These are phyloP conservation scores for Tychaedon coryphoeus DNA, from an alignment of 2,113 vertebrate genomes.

Conservation along the genomic window DNA sequence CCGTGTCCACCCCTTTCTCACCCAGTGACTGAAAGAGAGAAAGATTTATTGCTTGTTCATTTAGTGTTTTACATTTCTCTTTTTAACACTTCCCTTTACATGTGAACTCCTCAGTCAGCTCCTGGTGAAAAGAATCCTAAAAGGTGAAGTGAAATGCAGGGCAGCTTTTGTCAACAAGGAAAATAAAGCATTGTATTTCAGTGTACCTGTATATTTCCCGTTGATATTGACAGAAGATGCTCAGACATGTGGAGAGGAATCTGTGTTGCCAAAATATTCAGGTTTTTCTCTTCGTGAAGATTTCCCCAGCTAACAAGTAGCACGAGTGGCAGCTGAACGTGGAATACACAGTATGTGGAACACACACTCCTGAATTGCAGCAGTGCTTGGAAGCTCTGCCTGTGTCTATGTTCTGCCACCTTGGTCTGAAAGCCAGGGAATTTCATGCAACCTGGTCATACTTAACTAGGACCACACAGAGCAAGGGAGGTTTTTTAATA, in stretches of 20 bases:
- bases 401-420: neutral
- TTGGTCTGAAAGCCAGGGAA: neutral
- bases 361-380: neutral
- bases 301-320: neutral
- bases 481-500: slow-evolving; percentile 11
- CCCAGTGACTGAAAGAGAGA: neutral
- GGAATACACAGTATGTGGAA: neutral
- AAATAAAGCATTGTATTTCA: neutral
- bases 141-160: neutral
- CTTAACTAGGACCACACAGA: slow-evolving; percentile 52
- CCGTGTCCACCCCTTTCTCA: neutral
- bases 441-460: neutral
- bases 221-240: neutral
- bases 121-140: neutral
- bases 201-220: neutral
- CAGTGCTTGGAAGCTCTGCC: neutral
- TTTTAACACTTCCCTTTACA: neutral
- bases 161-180: neutral
- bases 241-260: neutral
- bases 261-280: neutral
- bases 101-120: neutral
- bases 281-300: neutral
- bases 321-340: neutral
- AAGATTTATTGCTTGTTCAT: neutral
- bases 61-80: neutral